phyloP scores from a whole-genome alignment of 2,797 vertebrate species.

The Paedocypris micromegethes region DNA sequence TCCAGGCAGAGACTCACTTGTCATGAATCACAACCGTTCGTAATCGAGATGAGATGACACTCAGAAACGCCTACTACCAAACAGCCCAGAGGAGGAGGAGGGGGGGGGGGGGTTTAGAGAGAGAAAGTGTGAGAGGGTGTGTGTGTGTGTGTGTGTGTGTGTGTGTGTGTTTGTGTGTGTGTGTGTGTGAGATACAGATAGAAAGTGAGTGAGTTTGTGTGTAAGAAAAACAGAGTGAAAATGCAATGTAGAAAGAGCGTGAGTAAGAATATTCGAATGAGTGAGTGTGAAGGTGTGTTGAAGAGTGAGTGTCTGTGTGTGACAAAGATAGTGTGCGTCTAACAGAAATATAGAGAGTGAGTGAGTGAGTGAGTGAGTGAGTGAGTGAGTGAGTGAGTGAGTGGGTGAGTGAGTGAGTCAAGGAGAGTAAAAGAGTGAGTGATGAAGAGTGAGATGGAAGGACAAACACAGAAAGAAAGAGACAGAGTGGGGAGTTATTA shows the following conservation, averaged over 20 bases:
- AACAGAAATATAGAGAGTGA: too few species aligned
- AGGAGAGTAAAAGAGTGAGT: too few species aligned
- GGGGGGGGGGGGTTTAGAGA: not conserved
- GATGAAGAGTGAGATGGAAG: too few species aligned
- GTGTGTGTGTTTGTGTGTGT: conserved; percentile 42
- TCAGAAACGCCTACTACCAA: conserved; percentile 62
- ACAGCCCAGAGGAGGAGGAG: conserved; percentile 51
- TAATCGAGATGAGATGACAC: conserved; percentile 68
- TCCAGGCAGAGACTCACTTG: conserved; percentile 62
- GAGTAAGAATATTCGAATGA: too few species aligned
- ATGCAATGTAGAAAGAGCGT: too few species aligned
- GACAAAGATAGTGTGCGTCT: too few species aligned
- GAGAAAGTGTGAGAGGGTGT: not conserved
- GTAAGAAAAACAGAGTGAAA: too few species aligned
- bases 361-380: too few species aligned
- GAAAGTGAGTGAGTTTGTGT: not conserved
- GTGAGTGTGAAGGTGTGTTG: too few species aligned
- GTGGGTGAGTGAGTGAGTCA: too few species aligned
- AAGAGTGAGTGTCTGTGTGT: too few species aligned
- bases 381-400: too few species aligned
- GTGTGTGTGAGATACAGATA: not conserved
- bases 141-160: conserved; percentile 39
- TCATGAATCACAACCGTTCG: conserved; percentile 67
- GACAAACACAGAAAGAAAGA: not conserved
- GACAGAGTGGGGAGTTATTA: conserved; percentile 15